Evolutionary conservation across 2,888 invertebrate genomes (phyloP).

Genomic region (Silvanus unidentatus): DNA sequence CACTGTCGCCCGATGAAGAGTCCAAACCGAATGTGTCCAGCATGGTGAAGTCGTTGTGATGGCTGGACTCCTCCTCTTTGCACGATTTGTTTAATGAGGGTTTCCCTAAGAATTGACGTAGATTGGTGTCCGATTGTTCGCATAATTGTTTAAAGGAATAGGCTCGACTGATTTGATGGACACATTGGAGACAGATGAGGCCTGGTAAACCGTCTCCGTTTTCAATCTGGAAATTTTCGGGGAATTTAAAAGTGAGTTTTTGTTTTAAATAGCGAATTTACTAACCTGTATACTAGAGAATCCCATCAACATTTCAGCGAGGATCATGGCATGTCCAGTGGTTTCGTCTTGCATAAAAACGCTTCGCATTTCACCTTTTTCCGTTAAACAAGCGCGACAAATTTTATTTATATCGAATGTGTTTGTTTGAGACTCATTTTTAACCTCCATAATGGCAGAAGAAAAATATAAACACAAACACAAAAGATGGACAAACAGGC

Average conservation of each 20-base stretch:
- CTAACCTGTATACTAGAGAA: slow-evolving; percentile 44
- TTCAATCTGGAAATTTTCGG: slow-evolving; percentile 37
- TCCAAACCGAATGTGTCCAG: slow-evolving; percentile 40
- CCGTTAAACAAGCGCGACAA: slow-evolving; percentile 47
- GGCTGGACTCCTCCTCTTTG: slow-evolving; percentile 29
- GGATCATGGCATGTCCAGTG: slow-evolving; percentile 40
- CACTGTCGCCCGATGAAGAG: slow-evolving; percentile 39
- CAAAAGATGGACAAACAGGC: slow-evolving; percentile 39
- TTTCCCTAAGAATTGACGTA: slow-evolving; percentile 44
- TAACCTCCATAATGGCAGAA: slow-evolving; percentile 37
- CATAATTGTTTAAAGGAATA: slow-evolving; percentile 49
- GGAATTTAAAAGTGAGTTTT: background rate
- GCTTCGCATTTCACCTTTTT: slow-evolving; percentile 47
- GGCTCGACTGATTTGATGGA: slow-evolving; percentile 46
- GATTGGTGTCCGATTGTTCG: slow-evolving; percentile 45
- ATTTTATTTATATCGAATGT: slow-evolving; percentile 45
- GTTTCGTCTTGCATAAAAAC: slow-evolving; percentile 45
- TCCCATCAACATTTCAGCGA: slow-evolving; percentile 48
- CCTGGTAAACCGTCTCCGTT: slow-evolving; percentile 46
- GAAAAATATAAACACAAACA: slow-evolving; percentile 35
- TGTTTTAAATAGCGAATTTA: too few species aligned
- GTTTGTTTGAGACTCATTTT: slow-evolving; percentile 31
- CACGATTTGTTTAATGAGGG: slow-evolving; percentile 31
- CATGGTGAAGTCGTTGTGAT: slow-evolving; percentile 29
- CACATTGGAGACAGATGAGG: slow-evolving; percentile 47